Evolutionary conservation across 2,888 invertebrate genomes (phyloP).

Genomic region (Parelbella ahira): DNA sequence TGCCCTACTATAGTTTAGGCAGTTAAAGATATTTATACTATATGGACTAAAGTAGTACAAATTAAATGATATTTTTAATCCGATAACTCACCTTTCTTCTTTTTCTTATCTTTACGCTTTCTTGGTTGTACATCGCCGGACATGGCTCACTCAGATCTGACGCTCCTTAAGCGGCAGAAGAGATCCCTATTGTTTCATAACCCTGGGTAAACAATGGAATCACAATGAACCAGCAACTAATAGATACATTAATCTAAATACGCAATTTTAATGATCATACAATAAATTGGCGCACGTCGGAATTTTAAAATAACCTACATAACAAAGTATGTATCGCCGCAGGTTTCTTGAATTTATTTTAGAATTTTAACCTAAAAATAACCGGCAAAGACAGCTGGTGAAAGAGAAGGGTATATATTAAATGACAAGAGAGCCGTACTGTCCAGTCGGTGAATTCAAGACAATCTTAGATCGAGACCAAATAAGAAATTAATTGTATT

Average conservation of each 20-base stretch:
- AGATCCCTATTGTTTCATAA: conserved; percentile 73
- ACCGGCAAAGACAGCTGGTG: conserved; percentile 75
- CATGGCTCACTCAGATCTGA: conserved; percentile 81
- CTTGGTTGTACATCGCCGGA: conserved; percentile 93
- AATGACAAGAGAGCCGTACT: no score
- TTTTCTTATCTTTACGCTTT: conserved; percentile 91
- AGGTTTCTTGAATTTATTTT: conserved; percentile 76
- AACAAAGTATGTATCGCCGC: conserved; percentile 54
- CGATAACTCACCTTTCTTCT: conserved; percentile 90
- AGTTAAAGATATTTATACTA: no score
- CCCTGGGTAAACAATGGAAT: conserved; percentile 69
- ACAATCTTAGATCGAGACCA: no score
- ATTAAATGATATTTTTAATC: no score
- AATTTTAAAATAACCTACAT: conserved; percentile 76
- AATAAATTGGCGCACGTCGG: conserved; percentile 59
- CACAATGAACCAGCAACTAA: conserved; percentile 51
- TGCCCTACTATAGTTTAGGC: no score
- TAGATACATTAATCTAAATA: conserved; percentile 56
- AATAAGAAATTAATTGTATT: no score
- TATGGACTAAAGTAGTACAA: no score
- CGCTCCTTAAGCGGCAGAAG: conserved; percentile 65
- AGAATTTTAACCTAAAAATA: conserved; percentile 78
- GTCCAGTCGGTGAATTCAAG: no score
- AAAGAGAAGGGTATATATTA: conserved; percentile 47
- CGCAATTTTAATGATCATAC: conserved; percentile 65